These are phyloP conservation scores for Toxotes chatareus DNA, from an alignment of 2,113 vertebrate genomes.

Conservation along the genomic window DNA sequence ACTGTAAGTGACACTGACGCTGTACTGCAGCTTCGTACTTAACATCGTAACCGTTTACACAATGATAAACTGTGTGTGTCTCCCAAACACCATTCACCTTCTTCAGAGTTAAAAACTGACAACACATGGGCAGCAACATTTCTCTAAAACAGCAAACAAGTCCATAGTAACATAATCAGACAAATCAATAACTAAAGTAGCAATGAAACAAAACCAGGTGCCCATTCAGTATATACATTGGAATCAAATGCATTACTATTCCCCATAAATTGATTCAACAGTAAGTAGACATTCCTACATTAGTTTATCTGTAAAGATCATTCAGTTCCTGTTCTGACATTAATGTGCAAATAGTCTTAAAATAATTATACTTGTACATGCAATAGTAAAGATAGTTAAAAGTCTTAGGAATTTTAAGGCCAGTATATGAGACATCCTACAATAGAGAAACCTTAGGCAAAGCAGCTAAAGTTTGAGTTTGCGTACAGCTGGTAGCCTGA, in stretches of 20 bases:
- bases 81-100: conserved; percentile 33
- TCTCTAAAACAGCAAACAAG: conserved; percentile 71
- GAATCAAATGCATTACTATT: conserved; percentile 75
- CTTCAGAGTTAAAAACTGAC: conserved; percentile 55
- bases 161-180: conserved; percentile 68
- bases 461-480: conserved; percentile 77
- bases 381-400: conserved; percentile 81
- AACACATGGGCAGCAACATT: conserved; percentile 71
- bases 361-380: conserved; percentile 83
- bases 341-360: conserved; percentile 86
- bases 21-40: conserved; percentile 74
- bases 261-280: conserved; percentile 69
- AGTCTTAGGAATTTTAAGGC: conserved; percentile 82
- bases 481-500: conserved; percentile 74
- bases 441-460: conserved; percentile 75
- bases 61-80: conserved; percentile 35
- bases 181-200: conserved; percentile 66
- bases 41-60: conserved; percentile 20
- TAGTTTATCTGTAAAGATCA: conserved; percentile 71
- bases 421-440: conserved; percentile 80
- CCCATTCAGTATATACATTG: conserved; percentile 80
- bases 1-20: conserved; percentile 42
- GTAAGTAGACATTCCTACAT: conserved; percentile 78
- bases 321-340: conserved; percentile 78
- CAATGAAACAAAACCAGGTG: conserved; percentile 72